Evolutionary conservation across 2,113 vertebrate genomes (phyloP).

Genomic region (Gopherus evgoodei): DNA sequence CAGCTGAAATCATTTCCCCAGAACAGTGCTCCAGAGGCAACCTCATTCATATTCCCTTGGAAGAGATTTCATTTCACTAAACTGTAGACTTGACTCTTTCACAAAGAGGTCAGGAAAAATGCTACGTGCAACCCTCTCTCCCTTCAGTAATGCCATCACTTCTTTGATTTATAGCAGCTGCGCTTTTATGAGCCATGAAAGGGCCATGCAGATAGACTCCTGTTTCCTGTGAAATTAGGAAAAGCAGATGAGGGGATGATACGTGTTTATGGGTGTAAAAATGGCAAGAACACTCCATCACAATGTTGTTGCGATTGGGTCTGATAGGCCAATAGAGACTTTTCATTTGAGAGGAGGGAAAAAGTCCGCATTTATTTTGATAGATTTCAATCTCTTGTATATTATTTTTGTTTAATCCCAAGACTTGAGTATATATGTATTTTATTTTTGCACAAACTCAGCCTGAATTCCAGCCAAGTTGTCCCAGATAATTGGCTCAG

Average conservation of each 20-base stretch:
- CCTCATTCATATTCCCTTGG: conserved; percentile 48
- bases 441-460: neutral
- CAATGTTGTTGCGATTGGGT: neutral
- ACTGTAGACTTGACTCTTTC: conserved; percentile 70
- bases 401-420: neutral
- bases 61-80: conserved; percentile 79
- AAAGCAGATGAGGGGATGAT: conserved; percentile 21
- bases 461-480: neutral
- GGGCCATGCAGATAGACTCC: conserved; percentile 26
- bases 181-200: conserved; percentile 61
- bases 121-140: conserved; percentile 30
- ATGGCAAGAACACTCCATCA: conserved; percentile 7
- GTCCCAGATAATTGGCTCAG: neutral
- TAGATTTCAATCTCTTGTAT: neutral
- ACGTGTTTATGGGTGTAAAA: conserved; percentile 51
- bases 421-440: neutral
- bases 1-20: conserved; percentile 67
- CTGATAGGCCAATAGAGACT: neutral
- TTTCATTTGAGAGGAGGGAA: neutral
- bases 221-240: conserved; percentile 66
- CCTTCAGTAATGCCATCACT: conserved; percentile 56
- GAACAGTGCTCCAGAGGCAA: conserved; percentile 54
- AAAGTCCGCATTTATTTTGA: neutral
- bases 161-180: conserved; percentile 73
- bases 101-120: conserved; percentile 67